Conservation (phyloP, 2,113 vertebrate species). For the Rattus norvegicus region DNA sequence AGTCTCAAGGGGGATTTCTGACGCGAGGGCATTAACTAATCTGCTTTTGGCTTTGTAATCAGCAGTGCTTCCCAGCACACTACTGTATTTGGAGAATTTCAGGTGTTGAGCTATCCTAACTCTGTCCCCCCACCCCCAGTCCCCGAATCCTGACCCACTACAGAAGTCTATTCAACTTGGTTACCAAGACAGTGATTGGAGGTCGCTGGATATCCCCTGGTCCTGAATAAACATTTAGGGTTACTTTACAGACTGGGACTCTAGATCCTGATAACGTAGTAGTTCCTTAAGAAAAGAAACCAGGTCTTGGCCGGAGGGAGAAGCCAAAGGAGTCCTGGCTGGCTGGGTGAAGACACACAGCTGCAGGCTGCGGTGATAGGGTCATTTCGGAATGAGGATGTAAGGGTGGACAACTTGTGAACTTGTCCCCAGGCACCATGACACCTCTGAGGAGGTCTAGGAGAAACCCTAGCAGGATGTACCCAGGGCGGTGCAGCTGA, state of each 20-base stretch:
- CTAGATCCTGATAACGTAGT: neutral
- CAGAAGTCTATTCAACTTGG: neutral
- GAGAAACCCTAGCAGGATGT: neutral
- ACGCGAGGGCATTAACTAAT: constrained; percentile 22
- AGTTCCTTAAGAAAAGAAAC: neutral
- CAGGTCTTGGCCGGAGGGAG: neutral
- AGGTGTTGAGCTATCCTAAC: neutral
- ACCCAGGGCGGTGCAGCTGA: neutral
- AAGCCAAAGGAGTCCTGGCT: neutral
- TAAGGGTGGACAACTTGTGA: neutral
- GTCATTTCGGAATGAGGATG: neutral
- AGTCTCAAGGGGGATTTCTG: neutral
- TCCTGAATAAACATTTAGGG: neutral
- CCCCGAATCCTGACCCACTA: neutral
- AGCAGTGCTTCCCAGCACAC: neutral
- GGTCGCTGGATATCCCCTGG: neutral
- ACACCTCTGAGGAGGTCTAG: neutral
- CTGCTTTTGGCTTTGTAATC: neutral
- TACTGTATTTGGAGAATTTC: neutral
- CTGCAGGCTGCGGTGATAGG: neutral
- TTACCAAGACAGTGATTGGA: neutral
- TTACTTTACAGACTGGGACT: neutral
- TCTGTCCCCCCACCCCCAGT: neutral
- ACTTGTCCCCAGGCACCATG: neutral
- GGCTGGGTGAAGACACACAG: neutral